These are phyloP conservation scores for Falco columbarius DNA, from an alignment of 2,797 vertebrate species.

Conservation along the genomic window DNA sequence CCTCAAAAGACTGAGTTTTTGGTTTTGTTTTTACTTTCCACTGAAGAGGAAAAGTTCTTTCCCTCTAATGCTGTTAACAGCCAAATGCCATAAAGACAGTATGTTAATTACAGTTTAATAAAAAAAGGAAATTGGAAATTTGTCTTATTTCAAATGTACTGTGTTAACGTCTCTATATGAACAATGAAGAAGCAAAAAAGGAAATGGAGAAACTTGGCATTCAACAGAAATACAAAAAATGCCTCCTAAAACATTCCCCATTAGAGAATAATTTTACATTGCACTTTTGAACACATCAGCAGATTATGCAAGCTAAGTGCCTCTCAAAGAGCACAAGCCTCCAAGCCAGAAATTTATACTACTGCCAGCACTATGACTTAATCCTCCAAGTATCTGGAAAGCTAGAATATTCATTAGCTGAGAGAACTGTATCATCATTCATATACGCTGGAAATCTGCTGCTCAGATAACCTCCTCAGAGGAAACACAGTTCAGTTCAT, in stretches of 20 bases:
- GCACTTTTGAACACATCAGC: neutral
- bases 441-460: neutral
- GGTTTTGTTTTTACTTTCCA: neutral
- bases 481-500: neutral
- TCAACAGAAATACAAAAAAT: neutral
- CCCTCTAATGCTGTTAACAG: neutral
- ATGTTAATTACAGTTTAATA: neutral
- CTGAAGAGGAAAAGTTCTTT: neutral
- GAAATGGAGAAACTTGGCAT: neutral
- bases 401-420: conserved; percentile 7
- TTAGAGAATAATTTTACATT: neutral
- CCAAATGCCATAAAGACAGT: neutral
- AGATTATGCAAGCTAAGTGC: neutral
- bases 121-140: neutral
- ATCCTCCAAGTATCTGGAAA: conserved; percentile 46
- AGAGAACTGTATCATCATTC: conserved; percentile 44
- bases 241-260: neutral
- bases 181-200: neutral
- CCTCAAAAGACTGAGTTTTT: neutral
- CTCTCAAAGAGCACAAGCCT: neutral
- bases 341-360: neutral
- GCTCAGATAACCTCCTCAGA: neutral
- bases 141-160: neutral
- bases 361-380: conserved; percentile 44
- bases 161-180: neutral